These are phyloP conservation scores for Apogon hyalosoma DNA, from an alignment of 2,797 vertebrate species.

Conservation along the genomic window DNA sequence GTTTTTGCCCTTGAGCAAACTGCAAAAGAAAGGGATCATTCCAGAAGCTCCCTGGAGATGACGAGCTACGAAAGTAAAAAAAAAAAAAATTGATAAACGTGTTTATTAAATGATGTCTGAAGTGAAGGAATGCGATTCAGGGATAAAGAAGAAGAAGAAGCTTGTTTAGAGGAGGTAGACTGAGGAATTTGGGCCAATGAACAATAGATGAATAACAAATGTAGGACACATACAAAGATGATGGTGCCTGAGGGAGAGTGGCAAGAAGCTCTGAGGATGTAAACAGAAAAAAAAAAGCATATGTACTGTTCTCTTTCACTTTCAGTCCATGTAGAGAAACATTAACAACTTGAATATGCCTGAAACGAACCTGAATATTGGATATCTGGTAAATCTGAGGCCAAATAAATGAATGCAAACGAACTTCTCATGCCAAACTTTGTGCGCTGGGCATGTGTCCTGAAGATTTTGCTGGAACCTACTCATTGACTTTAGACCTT, in stretches of 20 bases:
- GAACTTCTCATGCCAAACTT: too few relatives aligned
- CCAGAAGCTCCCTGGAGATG: neutral
- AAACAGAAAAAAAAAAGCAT: slow-evolving; percentile 9
- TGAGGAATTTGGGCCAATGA: slow-evolving; percentile 42
- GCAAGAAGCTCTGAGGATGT: neutral
- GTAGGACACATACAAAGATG: slow-evolving; percentile 45
- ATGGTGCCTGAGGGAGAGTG: slow-evolving; percentile 26
- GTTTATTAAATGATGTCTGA: neutral
- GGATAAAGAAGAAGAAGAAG: neutral
- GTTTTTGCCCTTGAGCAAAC: neutral
- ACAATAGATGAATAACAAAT: slow-evolving; percentile 51
- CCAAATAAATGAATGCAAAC: too few relatives aligned
- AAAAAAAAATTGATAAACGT: neutral
- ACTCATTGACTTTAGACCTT: too few relatives aligned
- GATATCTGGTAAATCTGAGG: too few relatives aligned
- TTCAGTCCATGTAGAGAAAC: neutral
- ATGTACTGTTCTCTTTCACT: neutral
- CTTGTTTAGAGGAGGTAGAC: slow-evolving; percentile 25
- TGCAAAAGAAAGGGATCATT: neutral
- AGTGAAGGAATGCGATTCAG: neutral
- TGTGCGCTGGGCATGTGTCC: too few relatives aligned
- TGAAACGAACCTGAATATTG: too few relatives aligned
- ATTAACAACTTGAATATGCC: neutral
- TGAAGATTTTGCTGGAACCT: too few relatives aligned
- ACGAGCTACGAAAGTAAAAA: neutral